Conservation (phyloP, 53 echinoderm and acorn worm species). For the Astropecten irregularis region DNA sequence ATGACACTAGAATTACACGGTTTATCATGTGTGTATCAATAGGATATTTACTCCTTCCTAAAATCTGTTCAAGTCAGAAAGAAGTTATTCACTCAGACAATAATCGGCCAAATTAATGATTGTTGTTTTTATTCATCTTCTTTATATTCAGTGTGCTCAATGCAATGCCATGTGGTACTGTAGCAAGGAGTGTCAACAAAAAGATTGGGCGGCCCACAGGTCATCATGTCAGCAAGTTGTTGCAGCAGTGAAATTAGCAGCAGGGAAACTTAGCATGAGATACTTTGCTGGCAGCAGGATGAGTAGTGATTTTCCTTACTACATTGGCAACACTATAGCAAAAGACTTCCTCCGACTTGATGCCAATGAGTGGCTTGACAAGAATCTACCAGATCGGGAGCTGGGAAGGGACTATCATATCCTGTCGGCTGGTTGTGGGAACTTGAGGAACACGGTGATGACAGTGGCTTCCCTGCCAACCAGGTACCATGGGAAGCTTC, state of each 20-base stretch:
- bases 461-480: slow-evolving; percentile 44
- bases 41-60: no score
- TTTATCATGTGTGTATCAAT: no score
- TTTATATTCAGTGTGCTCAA: slow-evolving; percentile 7
- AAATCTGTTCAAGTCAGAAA: no score
- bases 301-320: background rate
- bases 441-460: slow-evolving; percentile 45
- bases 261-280: background rate
- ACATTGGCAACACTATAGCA: slow-evolving; percentile 51
- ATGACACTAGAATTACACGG: no score
- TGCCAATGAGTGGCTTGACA: slow-evolving; percentile 32
- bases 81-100: no score
- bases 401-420: slow-evolving; percentile 27
- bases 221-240: background rate
- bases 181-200: slow-evolving; percentile 28
- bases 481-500: slow-evolving; percentile 10
- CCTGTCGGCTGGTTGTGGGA: slow-evolving; percentile 50
- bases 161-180: slow-evolving; percentile 44
- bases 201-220: slow-evolving; percentile 20
- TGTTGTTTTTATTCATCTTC: background rate
- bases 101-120: background rate
- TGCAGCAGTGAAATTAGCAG: background rate
- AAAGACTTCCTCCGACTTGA: slow-evolving; percentile 40
- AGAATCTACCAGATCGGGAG: background rate
- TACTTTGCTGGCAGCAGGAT: background rate